Percentiles rank a stretch among this genome's conserved stretches.
These are phyloP conservation scores for Cryptoleucopteryx plumbea DNA, from an alignment of 2,113 vertebrate species.

Conservation along the genomic window DNA sequence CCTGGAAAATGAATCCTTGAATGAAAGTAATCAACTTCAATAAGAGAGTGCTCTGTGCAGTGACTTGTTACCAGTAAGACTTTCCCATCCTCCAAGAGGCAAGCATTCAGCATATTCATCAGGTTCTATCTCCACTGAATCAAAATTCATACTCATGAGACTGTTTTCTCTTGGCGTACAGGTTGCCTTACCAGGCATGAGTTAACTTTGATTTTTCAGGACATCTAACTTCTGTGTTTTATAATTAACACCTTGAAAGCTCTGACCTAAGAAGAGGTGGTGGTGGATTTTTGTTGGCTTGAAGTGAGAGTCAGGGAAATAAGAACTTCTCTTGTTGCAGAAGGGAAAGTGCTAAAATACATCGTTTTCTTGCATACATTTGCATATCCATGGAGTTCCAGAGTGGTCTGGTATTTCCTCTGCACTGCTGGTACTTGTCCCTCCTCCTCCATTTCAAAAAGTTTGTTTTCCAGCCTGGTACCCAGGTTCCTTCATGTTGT, in stretches of 20 bases:
- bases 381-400: neutral
- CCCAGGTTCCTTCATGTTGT: neutral
- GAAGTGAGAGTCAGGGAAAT: neutral
- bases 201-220: neutral
- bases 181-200: neutral
- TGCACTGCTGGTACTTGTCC: neutral
- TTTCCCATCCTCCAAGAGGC: neutral
- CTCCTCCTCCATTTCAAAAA: neutral
- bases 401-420: neutral
- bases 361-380: neutral
- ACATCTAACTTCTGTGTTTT: neutral
- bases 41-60: neutral
- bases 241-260: neutral
- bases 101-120: neutral
- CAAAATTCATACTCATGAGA: neutral
- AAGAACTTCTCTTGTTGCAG: neutral
- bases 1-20: neutral
- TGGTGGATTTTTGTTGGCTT: neutral
- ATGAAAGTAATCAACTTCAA: neutral
- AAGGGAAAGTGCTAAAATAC: neutral
- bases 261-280: neutral
- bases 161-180: neutral
- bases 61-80: neutral
- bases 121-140: neutral
- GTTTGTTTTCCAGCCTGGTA: neutral